Evolutionary conservation across 2,888 invertebrate genomes (phyloP), one percentile per base, ranked within the genome.

Genomic region (Alloplasta piceator): DNA sequence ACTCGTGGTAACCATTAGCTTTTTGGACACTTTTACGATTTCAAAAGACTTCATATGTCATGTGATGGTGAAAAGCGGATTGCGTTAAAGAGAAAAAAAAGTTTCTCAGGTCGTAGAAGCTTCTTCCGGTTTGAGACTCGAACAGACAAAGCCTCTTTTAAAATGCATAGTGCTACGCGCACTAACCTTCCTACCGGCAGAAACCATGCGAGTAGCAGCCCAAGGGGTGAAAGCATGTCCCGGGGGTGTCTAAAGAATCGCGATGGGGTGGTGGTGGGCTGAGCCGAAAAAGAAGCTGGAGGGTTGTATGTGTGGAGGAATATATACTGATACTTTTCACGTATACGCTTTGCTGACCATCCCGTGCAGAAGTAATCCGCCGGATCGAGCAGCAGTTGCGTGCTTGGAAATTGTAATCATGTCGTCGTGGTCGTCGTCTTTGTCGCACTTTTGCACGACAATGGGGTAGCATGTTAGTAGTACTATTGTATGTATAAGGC

Each of bases 401-500:
- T 87, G 86, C 86, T 85, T 82, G 86, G 86, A 87, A 86, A 86
- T 86, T 86, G 85, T 87, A 86, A 86, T 87, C 80, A 55, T 55
- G 79, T 80, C 79, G 79, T 64, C 70, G 63, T 58, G 39, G 39
- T 68, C 46, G 70, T 71, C 56, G 26, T 78, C 71, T 76, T 76
- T 64, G 72, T 72, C 66, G 61, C 72, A 67, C 71, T 14, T 55
- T 43, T 52, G 72, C 63, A 73, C 56, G 61, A 66, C 46, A 16
- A 14, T 7, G 64, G 43, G 48, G 68, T 72, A 64, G 48, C 12
- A 46, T 60, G 70, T 56, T 66, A 39, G 48, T 72, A 72, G 58
- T 78, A 55, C 38, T 3, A 26, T 3, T 26, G 26, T 26, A 26
- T 26, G 75, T 80, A 58, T 56, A 73, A 68, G 55, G 56, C 72